Percentiles rank a stretch among this genome's conserved stretches.
These are phyloP conservation scores for Triplophysa rosa DNA, from an alignment of 2,113 vertebrate genomes.

Conservation along the genomic window DNA sequence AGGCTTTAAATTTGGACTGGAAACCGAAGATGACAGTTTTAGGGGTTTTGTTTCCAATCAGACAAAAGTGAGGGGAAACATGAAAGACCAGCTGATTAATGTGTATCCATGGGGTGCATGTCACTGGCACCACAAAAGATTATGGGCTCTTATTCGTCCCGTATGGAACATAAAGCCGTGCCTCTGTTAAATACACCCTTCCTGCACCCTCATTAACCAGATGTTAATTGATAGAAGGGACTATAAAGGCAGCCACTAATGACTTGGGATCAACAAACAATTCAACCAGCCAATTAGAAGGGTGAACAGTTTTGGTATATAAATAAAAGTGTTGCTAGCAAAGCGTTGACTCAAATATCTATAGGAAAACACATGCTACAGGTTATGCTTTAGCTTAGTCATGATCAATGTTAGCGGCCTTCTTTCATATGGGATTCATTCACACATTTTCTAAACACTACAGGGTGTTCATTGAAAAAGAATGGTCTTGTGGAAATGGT, in stretches of 20 bases:
- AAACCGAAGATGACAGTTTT: constrained; percentile 25
- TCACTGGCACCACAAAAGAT: constrained; percentile 45
- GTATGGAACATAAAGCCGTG: constrained; percentile 29
- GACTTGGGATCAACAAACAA: constrained; percentile 48
- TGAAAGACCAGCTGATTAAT: constrained; percentile 53
- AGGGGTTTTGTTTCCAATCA: constrained; percentile 35
- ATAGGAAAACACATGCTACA: constrained; percentile 13
- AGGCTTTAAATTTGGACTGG: not conserved
- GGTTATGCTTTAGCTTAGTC: not conserved
- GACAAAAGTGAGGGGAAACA: constrained; percentile 41
- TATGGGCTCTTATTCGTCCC: constrained; percentile 19
- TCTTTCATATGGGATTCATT: constrained; percentile 44
- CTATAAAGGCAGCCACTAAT: constrained; percentile 50
- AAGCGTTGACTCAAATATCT: not conserved
- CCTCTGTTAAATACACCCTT: constrained; percentile 47
- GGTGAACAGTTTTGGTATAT: constrained; percentile 29
- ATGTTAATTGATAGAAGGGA: constrained; percentile 51
- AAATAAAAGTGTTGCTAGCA: constrained; percentile 20
- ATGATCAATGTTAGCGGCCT: constrained; percentile 4
- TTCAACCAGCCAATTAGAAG: constrained; percentile 51
- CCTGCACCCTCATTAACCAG: constrained; percentile 50
- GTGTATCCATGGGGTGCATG: constrained; percentile 46
- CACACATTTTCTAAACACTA: constrained; percentile 23
- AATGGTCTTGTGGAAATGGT: constrained; percentile 43
- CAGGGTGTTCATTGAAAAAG: constrained; percentile 54